Evolutionary conservation across 2,797 vertebrate species (phyloP).

Genomic region (Leontopithecus rosalia): DNA sequence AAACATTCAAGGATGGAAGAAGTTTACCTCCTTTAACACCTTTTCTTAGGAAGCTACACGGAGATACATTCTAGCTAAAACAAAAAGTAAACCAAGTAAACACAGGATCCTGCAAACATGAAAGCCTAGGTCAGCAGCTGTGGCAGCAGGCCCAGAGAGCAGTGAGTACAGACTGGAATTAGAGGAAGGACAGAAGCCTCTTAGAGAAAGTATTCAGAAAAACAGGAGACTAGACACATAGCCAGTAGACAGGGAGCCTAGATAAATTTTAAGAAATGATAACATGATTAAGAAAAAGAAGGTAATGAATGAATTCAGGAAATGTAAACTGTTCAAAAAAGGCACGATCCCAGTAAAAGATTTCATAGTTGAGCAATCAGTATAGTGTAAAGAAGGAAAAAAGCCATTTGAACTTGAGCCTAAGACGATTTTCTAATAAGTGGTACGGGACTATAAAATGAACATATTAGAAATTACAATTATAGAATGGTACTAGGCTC

Average conservation of each 20-base stretch:
- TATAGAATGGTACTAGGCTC: neutral
- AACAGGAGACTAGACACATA: neutral
- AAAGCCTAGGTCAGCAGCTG: neutral
- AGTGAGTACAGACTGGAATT: neutral
- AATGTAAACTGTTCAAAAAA: constrained; percentile 14
- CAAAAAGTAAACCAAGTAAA: constrained; percentile 17
- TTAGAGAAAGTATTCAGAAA: neutral
- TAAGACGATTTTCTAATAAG: constrained; percentile 5
- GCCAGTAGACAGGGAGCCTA: neutral
- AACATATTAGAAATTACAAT: constrained; percentile 13
- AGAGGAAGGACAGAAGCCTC: neutral
- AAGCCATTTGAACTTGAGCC: neutral
- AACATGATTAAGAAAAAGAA: neutral
- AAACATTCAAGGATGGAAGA: neutral
- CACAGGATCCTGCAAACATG: neutral
- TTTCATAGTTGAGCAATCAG: neutral
- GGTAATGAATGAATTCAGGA: neutral
- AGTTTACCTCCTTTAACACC: neutral
- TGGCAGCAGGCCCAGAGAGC: neutral
- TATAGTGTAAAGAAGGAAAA: neutral
- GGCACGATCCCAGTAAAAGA: neutral
- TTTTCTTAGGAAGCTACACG: neutral
- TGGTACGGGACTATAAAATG: neutral
- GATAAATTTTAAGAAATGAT: constrained; percentile 15
- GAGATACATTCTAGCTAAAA: neutral